Conservation (phyloP, 1,140 invertebrate genomes). For the Drosophila yakuba region DNA sequence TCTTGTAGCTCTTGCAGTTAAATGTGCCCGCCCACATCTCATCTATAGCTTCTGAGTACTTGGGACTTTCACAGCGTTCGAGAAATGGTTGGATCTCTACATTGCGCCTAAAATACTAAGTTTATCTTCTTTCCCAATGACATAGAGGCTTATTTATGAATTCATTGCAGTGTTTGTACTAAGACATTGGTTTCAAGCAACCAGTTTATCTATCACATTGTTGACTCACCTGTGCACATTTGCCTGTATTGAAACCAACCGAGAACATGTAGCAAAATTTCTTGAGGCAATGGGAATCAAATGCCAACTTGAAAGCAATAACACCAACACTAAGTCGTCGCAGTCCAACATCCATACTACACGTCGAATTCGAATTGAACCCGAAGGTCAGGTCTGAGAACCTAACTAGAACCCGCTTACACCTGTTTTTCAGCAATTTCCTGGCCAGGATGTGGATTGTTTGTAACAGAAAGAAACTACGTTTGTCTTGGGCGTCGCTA, state of each 20-base stretch:
- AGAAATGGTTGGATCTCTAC: not conserved
- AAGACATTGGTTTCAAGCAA: constrained; percentile 4
- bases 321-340: constrained; percentile 53
- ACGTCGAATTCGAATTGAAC: constrained; percentile 29
- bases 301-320: constrained; percentile 82
- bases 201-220: constrained; percentile 6
- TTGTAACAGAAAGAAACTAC: constrained; percentile 2
- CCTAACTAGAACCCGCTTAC: constrained; percentile 51
- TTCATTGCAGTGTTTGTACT: constrained; percentile 36
- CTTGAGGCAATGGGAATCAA: constrained; percentile 80
- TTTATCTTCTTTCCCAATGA: constrained; percentile 3
- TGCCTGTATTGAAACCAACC: constrained; percentile 13
- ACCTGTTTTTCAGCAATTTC: constrained; percentile 63
- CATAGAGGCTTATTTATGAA: constrained; percentile 27
- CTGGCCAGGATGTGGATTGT: constrained; percentile 11
- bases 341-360: constrained; percentile 50
- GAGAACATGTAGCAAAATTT: constrained; percentile 74
- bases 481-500: constrained; percentile 10
- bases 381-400: constrained; percentile 58
- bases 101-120: constrained; percentile 9
- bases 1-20: constrained; percentile 64
- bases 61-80: not conserved
- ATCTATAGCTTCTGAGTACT: not conserved
- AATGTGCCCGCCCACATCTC: constrained; percentile 23
- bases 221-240: constrained; percentile 9